Conservation (phyloP, 2,888 invertebrate genomes). For the Tetragnatha montana region DNA sequence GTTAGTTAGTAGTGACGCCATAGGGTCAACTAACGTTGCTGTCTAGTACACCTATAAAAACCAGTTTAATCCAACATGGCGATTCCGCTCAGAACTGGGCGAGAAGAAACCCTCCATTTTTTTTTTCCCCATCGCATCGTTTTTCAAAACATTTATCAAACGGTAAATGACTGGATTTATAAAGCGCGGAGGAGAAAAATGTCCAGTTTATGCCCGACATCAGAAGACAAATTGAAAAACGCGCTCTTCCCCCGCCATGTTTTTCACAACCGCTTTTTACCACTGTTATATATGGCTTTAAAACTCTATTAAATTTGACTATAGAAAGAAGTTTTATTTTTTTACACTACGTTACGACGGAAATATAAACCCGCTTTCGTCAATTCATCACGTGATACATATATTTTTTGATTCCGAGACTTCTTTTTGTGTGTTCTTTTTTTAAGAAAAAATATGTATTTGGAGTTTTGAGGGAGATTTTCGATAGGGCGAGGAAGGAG, state of each 20-base stretch:
- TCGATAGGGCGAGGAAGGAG: too few species aligned
- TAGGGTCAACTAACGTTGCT: too few species aligned
- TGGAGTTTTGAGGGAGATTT: too few species aligned
- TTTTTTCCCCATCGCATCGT: constrained; percentile 12
- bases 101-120: constrained; percentile 16
- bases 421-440: too few species aligned
- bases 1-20: too few species aligned
- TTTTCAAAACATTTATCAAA: constrained; percentile 63
- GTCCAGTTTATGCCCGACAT: constrained; percentile 68
- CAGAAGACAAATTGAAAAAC: constrained; percentile 68
- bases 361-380: neutral
- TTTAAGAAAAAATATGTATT: too few species aligned
- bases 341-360: neutral
- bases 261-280: constrained; percentile 35
- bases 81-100: neutral
- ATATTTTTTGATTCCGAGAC: neutral
- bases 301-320: constrained; percentile 70
- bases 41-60: too few species aligned
- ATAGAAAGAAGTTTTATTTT: constrained; percentile 13
- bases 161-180: constrained; percentile 56
- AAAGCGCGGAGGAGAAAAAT: constrained; percentile 52
- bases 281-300: constrained; percentile 58
- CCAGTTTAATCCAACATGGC: too few species aligned
- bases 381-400: neutral
- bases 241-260: constrained; percentile 38